Evolutionary conservation across 2,113 vertebrate genomes (phyloP).

Genomic region (Oostethus manadensis): DNA sequence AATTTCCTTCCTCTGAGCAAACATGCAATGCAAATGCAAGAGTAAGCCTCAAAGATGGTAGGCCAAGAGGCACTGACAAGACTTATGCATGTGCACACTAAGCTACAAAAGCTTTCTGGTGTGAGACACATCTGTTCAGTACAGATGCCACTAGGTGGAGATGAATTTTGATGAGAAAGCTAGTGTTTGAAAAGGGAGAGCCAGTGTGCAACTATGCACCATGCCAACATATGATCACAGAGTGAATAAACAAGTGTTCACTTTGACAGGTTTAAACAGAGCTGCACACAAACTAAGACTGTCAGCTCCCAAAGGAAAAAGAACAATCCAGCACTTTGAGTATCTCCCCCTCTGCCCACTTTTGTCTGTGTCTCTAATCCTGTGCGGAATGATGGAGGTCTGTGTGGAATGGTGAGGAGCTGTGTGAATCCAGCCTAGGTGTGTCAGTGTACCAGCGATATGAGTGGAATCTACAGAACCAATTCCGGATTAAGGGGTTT

Average conservation of each 20-base stretch:
- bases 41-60: conserved; percentile 54
- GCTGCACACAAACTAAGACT: neutral
- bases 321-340: conserved; percentile 8
- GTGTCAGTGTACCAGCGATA: conserved; percentile 77
- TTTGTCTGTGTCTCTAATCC: conserved; percentile 50
- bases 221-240: neutral
- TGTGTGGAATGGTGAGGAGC: conserved; percentile 70
- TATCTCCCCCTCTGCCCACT: conserved; percentile 12
- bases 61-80: conserved; percentile 39
- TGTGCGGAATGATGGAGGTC: conserved; percentile 55
- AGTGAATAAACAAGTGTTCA: neutral
- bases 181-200: conserved; percentile 50
- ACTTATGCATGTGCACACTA: conserved; percentile 18
- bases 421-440: conserved; percentile 74
- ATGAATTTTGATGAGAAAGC: conserved; percentile 59
- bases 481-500: conserved; percentile 35
- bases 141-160: conserved; percentile 71
- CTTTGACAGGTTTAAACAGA: neutral
- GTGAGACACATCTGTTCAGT: conserved; percentile 39
- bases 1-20: conserved; percentile 96
- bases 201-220: conserved; percentile 24
- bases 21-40: conserved; percentile 73
- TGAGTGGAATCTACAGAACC: conserved; percentile 75
- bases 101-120: conserved; percentile 10
- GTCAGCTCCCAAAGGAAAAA: conserved; percentile 28